These are phyloP conservation scores for Gadopsis marmoratus DNA, from an alignment of 2,797 vertebrate genomes.

Conservation along the genomic window DNA sequence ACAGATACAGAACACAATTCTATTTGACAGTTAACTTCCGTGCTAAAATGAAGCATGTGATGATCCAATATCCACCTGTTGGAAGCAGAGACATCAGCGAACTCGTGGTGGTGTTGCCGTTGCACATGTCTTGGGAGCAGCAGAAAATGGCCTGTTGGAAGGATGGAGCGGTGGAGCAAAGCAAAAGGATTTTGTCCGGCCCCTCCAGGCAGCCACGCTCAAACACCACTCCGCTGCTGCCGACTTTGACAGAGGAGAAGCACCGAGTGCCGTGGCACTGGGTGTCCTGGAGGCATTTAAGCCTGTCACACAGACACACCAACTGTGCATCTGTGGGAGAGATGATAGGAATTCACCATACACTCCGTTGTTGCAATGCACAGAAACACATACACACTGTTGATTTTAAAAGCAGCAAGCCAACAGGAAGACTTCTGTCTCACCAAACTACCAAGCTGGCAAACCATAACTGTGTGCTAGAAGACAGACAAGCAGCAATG, in stretches of 20 bases:
- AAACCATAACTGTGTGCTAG: neutral
- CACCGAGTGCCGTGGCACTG: constrained; percentile 84
- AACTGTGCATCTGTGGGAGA: constrained; percentile 79
- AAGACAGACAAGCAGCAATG: neutral
- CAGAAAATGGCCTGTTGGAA: constrained; percentile 80
- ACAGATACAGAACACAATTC: neutral
- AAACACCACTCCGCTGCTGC: constrained; percentile 64
- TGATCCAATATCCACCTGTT: constrained; percentile 61
- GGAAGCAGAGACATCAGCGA: constrained; percentile 76
- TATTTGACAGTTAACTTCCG: neutral
- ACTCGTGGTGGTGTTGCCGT: constrained; percentile 79
- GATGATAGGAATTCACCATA: constrained; percentile 3
- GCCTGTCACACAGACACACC: constrained; percentile 83
- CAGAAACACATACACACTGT: neutral
- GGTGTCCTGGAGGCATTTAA: constrained; percentile 73
- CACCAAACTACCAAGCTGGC: neutral
- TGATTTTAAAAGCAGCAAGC: neutral
- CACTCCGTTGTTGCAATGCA: neutral
- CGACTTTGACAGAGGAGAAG: constrained; percentile 84
- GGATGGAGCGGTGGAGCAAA: constrained; percentile 79
- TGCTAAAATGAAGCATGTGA: neutral
- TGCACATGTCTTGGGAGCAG: constrained; percentile 85
- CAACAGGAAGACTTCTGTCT: constrained; percentile 9
- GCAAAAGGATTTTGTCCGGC: constrained; percentile 76
- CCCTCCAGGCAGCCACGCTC: constrained; percentile 83